Conservation (phyloP, 2,113 vertebrate genomes). For the Channa maculata region DNA sequence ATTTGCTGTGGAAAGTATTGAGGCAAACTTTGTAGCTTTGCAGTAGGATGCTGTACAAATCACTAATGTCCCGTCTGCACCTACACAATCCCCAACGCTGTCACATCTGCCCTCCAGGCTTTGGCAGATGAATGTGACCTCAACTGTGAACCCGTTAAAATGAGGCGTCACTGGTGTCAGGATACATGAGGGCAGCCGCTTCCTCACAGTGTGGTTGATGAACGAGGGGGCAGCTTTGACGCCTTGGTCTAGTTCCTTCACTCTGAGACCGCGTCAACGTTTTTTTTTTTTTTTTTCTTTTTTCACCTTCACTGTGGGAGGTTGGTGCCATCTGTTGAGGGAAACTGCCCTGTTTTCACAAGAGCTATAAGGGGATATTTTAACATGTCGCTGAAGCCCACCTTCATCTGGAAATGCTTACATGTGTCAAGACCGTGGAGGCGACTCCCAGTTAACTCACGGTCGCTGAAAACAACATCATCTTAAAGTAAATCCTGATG, state of each 20-base stretch:
- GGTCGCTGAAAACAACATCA: conserved; percentile 47
- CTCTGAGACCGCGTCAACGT: background rate
- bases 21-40: conserved; percentile 36
- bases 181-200: conserved; percentile 19
- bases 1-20: conserved; percentile 35
- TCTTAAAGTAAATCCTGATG: conserved; percentile 50
- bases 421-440: conserved; percentile 34
- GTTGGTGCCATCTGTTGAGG: conserved; percentile 55
- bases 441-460: conserved; percentile 40
- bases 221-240: conserved; percentile 15
- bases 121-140: conserved; percentile 31
- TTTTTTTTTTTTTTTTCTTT: conserved; percentile 20
- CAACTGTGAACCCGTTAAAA: conserved; percentile 33
- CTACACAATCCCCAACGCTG: conserved; percentile 25
- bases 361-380: conserved; percentile 53
- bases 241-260: conserved; percentile 5
- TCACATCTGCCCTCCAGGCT: conserved; percentile 25
- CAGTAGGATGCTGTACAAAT: conserved; percentile 7
- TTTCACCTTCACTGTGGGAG: conserved; percentile 63
- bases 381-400: conserved; percentile 59
- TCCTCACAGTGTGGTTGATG: background rate
- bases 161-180: conserved; percentile 24
- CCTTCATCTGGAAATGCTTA: conserved; percentile 77
- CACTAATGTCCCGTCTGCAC: conserved; percentile 22
- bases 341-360: conserved; percentile 39